These are phyloP conservation scores for Epirrhoe alternata DNA, from an alignment of 2,888 invertebrate species.

Conservation along the genomic window DNA sequence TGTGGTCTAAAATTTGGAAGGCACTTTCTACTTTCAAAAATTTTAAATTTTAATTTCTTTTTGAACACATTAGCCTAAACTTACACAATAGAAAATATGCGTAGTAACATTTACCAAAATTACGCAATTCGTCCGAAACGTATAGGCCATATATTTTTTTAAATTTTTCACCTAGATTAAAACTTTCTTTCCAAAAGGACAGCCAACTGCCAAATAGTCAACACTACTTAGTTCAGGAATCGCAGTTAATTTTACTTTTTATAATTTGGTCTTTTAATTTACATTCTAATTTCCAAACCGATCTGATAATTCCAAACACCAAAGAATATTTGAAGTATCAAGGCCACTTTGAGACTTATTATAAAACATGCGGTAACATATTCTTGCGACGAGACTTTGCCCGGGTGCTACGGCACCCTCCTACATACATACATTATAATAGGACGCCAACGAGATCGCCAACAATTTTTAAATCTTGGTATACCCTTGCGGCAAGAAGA, in stretches of 20 bases:
- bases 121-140: conserved; percentile 83
- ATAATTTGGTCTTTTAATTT: conserved; percentile 82
- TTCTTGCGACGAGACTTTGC: conserved; percentile 71
- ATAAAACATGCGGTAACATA: conserved; percentile 71
- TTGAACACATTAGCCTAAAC: conserved; percentile 92
- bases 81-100: conserved; percentile 86
- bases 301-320: conserved; percentile 77
- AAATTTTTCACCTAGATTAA: conserved; percentile 69
- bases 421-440: conserved; percentile 53
- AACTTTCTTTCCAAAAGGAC: conserved; percentile 82
- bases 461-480: conserved; percentile 78
- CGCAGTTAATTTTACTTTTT: conserved; percentile 74
- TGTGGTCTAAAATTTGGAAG: conserved; percentile 89
- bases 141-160: conserved; percentile 79
- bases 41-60: conserved; percentile 83
- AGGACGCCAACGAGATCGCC: conserved; percentile 75
- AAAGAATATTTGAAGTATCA: conserved; percentile 82
- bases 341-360: conserved; percentile 84
- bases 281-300: conserved; percentile 81
- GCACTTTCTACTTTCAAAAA: conserved; percentile 91
- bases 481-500: conserved; percentile 83
- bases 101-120: conserved; percentile 85
- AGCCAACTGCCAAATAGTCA: conserved; percentile 84
- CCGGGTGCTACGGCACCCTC: conserved; percentile 52
- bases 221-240: conserved; percentile 79